phyloP scores from a whole-genome alignment of 1,140 invertebrate species.

The Agrypnia vestita region DNA sequence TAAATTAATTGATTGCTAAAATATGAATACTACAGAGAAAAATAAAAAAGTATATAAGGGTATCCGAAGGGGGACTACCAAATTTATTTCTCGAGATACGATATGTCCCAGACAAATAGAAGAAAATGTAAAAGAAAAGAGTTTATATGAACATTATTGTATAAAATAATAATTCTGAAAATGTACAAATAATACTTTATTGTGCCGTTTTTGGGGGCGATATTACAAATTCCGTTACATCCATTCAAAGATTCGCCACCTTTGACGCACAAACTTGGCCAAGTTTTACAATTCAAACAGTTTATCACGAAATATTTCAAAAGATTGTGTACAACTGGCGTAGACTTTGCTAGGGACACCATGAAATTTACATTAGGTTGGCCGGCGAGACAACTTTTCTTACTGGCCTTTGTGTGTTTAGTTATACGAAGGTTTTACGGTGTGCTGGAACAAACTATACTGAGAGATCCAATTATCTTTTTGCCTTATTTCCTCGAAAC shows the following conservation, averaged over 20 bases:
- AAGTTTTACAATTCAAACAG: slow-evolving; percentile 11
- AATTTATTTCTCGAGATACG: too few species aligned
- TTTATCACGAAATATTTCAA: not conserved
- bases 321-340: slow-evolving; percentile 12
- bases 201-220: too few species aligned
- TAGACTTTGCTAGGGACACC: slow-evolving; percentile 37
- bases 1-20: too few species aligned
- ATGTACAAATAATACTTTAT: too few species aligned
- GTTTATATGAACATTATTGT: too few species aligned
- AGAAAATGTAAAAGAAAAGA: too few species aligned
- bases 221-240: too few species aligned
- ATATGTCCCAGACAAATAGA: too few species aligned
- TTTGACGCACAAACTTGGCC: slow-evolving; percentile 7
- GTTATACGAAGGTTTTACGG: slow-evolving; percentile 38
- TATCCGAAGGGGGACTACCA: too few species aligned
- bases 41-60: too few species aligned
- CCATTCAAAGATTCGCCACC: not conserved
- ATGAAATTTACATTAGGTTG: slow-evolving; percentile 60
- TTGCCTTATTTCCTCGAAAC: slow-evolving; percentile 43
- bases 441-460: slow-evolving; percentile 16
- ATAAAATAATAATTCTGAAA: too few species aligned
- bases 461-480: slow-evolving; percentile 47
- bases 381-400: slow-evolving; percentile 56
- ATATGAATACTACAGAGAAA: too few species aligned
- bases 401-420: slow-evolving; percentile 48